A percentile compares a stretch with the other conserved stretches of the same genome.
Evolutionary conservation across 2,888 invertebrate genomes (phyloP).

Genomic region (Acanthosoma haemorrhoidale): DNA sequence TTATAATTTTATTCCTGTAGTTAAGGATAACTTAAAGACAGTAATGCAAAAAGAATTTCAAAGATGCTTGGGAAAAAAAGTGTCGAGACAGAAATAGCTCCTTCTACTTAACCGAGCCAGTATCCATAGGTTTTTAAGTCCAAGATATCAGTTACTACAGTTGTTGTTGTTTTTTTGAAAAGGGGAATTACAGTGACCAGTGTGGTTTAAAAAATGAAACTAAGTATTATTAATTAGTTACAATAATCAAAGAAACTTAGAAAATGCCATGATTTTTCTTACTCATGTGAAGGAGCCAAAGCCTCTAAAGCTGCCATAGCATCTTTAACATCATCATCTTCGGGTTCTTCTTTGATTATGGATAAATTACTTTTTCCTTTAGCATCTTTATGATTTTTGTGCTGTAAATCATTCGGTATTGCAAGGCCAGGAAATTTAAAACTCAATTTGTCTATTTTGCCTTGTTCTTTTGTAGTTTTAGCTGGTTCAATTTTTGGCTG

Average conservation of each 20-base stretch:
- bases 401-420: constrained; percentile 61
- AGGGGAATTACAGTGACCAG: too few relatives aligned
- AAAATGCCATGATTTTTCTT: neutral
- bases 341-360: constrained; percentile 30
- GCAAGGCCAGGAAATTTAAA: constrained; percentile 75
- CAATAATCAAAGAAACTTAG: neutral
- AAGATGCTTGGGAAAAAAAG: too few relatives aligned
- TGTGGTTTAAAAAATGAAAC: too few relatives aligned
- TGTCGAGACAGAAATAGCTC: too few relatives aligned
- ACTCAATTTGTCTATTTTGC: constrained; percentile 53
- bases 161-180: too few relatives aligned
- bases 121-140: too few relatives aligned
- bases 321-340: constrained; percentile 58
- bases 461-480: constrained; percentile 23
- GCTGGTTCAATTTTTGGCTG: constrained; percentile 53
- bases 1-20: too few relatives aligned
- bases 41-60: too few relatives aligned
- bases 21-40: too few relatives aligned
- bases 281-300: constrained; percentile 61
- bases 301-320: constrained; percentile 83
- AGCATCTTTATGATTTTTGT: neutral
- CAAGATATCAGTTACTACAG: too few relatives aligned
- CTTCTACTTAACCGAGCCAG: too few relatives aligned
- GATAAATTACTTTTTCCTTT: neutral
- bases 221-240: neutral